These are phyloP conservation scores for Leistus spinibarbis DNA, from an alignment of 2,888 invertebrate genomes.

Conservation along the genomic window DNA sequence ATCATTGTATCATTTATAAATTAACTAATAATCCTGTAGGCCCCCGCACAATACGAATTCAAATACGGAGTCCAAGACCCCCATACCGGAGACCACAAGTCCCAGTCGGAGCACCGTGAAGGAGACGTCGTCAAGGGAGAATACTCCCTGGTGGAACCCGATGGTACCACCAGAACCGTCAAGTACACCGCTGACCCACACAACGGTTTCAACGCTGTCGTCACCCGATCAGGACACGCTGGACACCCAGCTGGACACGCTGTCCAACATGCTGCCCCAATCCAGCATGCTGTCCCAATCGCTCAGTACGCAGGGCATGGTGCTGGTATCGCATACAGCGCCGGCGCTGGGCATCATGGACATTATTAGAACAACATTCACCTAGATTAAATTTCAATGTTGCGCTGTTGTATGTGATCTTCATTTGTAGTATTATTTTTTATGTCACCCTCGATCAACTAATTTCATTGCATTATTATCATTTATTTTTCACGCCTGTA, in stretches of 20 bases:
- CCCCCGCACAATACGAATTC: constrained; percentile 27
- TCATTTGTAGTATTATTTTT: neutral
- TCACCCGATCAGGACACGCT: constrained; percentile 21
- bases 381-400: neutral
- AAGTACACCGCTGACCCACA: constrained; percentile 31
- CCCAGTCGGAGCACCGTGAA: constrained; percentile 22
- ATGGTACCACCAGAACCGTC: constrained; percentile 24
- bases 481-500: neutral
- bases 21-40: neutral
- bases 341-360: neutral
- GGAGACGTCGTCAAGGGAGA: constrained; percentile 30
- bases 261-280: neutral
- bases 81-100: constrained; percentile 30
- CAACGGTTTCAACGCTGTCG: constrained; percentile 31
- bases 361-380: neutral
- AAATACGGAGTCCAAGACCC: constrained; percentile 30
- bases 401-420: neutral
- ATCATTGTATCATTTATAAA: too few relatives aligned
- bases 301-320: constrained; percentile 8
- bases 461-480: neutral
- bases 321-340: neutral
- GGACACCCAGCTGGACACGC: constrained; percentile 13
- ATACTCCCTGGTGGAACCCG: constrained; percentile 28
- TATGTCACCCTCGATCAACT: neutral
- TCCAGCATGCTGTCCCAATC: neutral